Conservation (phyloP, 2,888 invertebrate species). For the Malachius bipustulatus region DNA sequence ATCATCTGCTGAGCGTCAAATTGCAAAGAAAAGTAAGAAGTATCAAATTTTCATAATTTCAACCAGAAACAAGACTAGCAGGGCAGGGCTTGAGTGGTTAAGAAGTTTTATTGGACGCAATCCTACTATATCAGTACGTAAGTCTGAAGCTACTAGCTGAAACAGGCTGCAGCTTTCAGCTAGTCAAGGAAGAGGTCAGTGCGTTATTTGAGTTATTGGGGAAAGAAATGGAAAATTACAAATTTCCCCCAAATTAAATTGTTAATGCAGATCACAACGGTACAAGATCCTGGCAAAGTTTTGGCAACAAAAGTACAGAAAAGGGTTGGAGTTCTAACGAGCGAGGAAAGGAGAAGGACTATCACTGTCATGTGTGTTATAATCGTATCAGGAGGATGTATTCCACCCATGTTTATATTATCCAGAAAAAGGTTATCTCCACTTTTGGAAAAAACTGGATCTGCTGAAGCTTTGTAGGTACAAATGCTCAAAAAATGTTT, state of each 20-base stretch:
- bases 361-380: constrained; percentile 10
- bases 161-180: background rate
- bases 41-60: no score
- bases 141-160: constrained; percentile 2
- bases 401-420: constrained; percentile 12
- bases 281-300: constrained; percentile 11
- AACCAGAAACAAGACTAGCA: no score
- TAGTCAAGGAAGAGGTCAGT: no score
- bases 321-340: constrained; percentile 9
- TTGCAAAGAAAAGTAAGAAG: no score
- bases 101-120: constrained; percentile 3
- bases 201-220: no score
- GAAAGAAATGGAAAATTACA: no score
- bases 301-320: constrained; percentile 10
- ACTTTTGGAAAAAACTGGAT: constrained; percentile 8
- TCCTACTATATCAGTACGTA: background rate
- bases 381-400: constrained; percentile 9
- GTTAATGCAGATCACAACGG: no score
- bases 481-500: constrained; percentile 11
- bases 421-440: constrained; percentile 9
- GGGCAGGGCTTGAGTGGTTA: background rate
- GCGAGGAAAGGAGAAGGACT: constrained; percentile 10
- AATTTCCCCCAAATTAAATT: no score
- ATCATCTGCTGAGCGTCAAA: no score
- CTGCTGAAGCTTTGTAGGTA: constrained; percentile 11